These are phyloP conservation scores for Spheniscus mendiculus DNA, from an alignment of 2,113 vertebrate genomes.

Conservation along the genomic window DNA sequence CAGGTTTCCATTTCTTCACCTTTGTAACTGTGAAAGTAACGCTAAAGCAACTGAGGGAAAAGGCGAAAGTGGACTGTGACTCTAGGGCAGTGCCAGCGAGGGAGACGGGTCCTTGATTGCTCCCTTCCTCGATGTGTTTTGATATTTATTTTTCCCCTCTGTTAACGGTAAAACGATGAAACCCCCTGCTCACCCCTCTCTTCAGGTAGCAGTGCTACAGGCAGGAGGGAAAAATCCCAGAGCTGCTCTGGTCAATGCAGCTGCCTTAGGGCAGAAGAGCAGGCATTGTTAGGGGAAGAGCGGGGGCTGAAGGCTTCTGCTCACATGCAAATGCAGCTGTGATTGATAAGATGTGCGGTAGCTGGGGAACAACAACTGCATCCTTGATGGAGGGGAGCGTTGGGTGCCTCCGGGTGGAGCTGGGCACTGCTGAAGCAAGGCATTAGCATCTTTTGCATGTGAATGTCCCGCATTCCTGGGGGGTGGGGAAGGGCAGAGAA, in stretches of 20 bases:
- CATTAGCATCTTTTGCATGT: slow-evolving; percentile 52
- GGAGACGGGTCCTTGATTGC: neutral
- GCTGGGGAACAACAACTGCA: neutral
- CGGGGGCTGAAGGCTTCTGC: neutral
- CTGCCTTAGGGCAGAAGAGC: neutral
- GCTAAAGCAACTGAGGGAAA: neutral
- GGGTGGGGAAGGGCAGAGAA: neutral
- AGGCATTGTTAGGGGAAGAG: neutral
- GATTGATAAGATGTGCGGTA: neutral
- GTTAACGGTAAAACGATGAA: rapidly evolving
- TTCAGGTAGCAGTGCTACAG: rapidly evolving
- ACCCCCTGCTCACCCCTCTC: rapidly evolving
- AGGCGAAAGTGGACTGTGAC: neutral
- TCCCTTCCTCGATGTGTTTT: rapidly evolving
- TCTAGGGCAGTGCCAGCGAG: rapidly evolving
- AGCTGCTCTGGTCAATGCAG: neutral
- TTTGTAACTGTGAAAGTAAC: neutral
- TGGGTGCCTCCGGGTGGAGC: neutral
- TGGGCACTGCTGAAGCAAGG: slow-evolving; percentile 3
- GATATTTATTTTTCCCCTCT: neutral
- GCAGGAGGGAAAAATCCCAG: rapidly evolving
- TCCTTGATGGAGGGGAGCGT: neutral
- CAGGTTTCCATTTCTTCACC: neutral
- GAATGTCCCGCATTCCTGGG: slow-evolving; percentile 71
- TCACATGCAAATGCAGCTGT: neutral